phyloP scores from a whole-genome alignment of 2,113 vertebrate genomes.

The Lophura nycthemera region DNA sequence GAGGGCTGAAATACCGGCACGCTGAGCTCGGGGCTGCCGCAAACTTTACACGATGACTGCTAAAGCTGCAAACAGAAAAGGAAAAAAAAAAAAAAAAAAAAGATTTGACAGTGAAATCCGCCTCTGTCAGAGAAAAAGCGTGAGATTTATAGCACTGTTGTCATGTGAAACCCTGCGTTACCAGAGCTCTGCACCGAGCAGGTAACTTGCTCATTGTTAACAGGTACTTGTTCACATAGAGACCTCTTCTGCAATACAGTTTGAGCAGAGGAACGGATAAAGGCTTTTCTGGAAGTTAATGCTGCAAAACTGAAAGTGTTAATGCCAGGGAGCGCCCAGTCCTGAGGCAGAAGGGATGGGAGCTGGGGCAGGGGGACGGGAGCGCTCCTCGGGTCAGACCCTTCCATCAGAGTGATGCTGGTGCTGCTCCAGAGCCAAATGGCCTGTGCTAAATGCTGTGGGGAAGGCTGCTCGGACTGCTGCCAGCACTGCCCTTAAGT shows the following conservation, averaged over 20 bases:
- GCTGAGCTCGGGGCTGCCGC: not conserved
- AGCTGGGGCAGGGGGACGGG: rapidly evolving
- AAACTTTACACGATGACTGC: slow-evolving; percentile 55
- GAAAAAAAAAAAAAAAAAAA: not conserved
- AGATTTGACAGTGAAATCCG: not conserved
- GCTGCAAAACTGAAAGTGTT: not conserved
- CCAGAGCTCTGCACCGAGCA: not conserved
- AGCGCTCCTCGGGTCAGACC: not conserved
- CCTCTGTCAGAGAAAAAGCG: not conserved
- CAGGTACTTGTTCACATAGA: not conserved
- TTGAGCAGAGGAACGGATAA: not conserved
- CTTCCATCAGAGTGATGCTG: not conserved
- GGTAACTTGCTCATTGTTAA: not conserved
- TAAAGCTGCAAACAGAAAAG: not conserved
- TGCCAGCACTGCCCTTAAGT: not conserved
- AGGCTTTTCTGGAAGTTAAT: not conserved
- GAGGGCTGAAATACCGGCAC: slow-evolving; percentile 42
- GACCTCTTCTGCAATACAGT: not conserved
- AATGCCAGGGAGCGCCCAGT: not conserved
- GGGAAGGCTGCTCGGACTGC: slow-evolving; percentile 7
- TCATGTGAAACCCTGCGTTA: not conserved
- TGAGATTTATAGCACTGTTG: not conserved
- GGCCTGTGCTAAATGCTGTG: not conserved
- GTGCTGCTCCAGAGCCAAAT: not conserved
- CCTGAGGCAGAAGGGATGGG: not conserved